Evolutionary conservation across 1,140 invertebrate species (phyloP), one percentile per base, ranked within the genome.

Genomic region (Littorina saxatilis): DNA sequence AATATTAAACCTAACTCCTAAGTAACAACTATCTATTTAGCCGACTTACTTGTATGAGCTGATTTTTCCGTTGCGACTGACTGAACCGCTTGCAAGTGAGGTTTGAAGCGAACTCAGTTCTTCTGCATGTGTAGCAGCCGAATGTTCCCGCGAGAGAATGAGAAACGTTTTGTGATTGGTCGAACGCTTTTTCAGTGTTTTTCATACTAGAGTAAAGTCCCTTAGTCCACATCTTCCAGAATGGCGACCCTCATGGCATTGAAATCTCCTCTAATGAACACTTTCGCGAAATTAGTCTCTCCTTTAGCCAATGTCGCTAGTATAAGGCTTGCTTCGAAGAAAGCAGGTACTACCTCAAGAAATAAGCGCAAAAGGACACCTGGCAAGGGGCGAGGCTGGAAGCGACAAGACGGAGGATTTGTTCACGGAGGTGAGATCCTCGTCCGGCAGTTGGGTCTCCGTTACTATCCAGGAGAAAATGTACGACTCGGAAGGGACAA

Each of bases 401-500:
- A 86, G 61, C 74, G 76, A 72, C 55, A 80, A 52, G 87, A 88
- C 78, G 88, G 88, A 40, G n/a, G 83, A 23, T 89, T 88, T 84
- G 88, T 90, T 32, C 88, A 90, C 61, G 43, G 55, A 68, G 87
- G 86, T 27, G 86, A 90, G 84, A 80, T 89, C 37, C 58, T 90
- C 29, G 87, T 86, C 23, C 82, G 79, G 20, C 89, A 90, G 61
- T 79, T 83, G 61, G 87, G 87, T 29, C 79, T 90, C 27, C 86
- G 86, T 50, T 88, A 80, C 76, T 90, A 88, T 50, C 89, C 88
- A 27, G 89, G 88, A 55, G 85, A 89, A 85, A 89, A 90, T 87
- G 76, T 78, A 1, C 76, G 76, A 9, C 79, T 85, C 43, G 81
- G 77, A 7, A 80, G 82, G 75, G 85, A 87, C 29, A 84, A 86